A percentile compares a stretch with the other conserved stretches of the same genome.
Conservation (phyloP, 2,113 vertebrate genomes). For the Empidonax alnorum region DNA sequence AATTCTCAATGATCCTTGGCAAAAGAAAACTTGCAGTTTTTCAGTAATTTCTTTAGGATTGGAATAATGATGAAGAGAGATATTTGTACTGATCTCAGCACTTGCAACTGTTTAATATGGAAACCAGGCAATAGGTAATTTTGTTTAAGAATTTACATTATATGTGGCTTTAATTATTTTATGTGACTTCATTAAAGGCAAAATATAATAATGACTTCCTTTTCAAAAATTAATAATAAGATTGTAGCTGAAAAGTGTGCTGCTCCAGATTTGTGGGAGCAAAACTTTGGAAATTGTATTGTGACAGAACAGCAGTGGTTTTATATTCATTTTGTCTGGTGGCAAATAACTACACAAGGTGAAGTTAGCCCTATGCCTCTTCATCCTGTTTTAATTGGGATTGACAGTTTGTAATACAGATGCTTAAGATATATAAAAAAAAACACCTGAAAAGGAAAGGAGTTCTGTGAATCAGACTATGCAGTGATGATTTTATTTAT, state of each 20-base stretch:
- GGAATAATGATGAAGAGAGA: not conserved
- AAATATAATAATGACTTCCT: not conserved
- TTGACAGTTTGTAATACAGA: not conserved
- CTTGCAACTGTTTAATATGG: not conserved
- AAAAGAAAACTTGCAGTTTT: not conserved
- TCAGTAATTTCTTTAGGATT: not conserved
- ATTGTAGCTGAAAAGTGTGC: not conserved
- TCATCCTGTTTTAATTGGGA: not conserved
- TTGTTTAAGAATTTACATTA: not conserved
- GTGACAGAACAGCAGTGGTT: not conserved
- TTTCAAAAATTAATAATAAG: not conserved
- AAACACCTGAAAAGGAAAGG: not conserved
- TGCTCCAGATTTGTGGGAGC: not conserved
- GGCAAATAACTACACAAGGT: not conserved
- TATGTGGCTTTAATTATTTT: not conserved
- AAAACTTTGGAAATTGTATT: not conserved
- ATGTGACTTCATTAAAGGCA: not conserved
- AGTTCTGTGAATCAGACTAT: not conserved
- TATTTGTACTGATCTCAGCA: not conserved
- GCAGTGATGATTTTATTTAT: conserved; percentile 30
- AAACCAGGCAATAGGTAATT: not conserved
- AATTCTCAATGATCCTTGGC: not conserved
- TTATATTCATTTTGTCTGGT: not conserved
- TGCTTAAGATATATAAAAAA: not conserved
- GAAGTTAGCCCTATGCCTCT: not conserved